Percentiles rank a stretch among this genome's conserved stretches.
These are phyloP conservation scores for Eilema griseolum DNA, from an alignment of 2,888 invertebrate genomes.

Conservation along the genomic window DNA sequence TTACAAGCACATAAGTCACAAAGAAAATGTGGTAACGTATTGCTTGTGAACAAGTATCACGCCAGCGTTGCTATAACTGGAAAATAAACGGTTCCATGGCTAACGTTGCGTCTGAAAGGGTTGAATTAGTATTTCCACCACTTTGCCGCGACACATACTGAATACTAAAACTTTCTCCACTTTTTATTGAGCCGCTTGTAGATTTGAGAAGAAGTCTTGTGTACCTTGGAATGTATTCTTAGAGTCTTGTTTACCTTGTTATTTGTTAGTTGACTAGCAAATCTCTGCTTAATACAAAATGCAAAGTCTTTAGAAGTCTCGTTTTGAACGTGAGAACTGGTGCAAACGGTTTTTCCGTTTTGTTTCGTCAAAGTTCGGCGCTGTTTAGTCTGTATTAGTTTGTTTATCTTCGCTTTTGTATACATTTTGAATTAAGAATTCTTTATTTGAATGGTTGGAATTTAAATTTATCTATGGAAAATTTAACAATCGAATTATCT, in stretches of 20 bases:
- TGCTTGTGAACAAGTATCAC: conserved; percentile 33
- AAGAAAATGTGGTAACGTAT: conserved; percentile 21
- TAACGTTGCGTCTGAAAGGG: conserved; percentile 34
- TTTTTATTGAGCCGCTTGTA: conserved; percentile 46
- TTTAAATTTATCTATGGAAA: not conserved
- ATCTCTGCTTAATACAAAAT: conserved; percentile 53
- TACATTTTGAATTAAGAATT: not conserved
- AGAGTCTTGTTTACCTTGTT: conserved; percentile 37
- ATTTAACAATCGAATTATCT: not conserved
- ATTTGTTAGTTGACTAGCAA: conserved; percentile 44
- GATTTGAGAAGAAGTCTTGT: conserved; percentile 42
- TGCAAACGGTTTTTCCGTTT: conserved; percentile 29
- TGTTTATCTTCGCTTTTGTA: conserved; percentile 14
- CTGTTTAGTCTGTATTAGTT: conserved; percentile 26
- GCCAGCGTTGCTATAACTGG: conserved; percentile 34
- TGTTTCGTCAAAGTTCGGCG: conserved; percentile 30
- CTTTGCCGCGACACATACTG: conserved; percentile 48
- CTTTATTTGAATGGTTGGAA: conserved; percentile 4
- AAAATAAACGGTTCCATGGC: conserved; percentile 50
- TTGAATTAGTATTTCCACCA: conserved; percentile 54
- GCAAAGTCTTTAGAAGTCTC: conserved; percentile 45
- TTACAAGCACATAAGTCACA: not conserved
- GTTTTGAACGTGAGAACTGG: conserved; percentile 50
- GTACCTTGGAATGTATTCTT: conserved; percentile 37
- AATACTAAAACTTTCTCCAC: conserved; percentile 48